Base-by-base conservation (phyloP, 2,888 invertebrate species). In the Acanthopleura granulata region DNA sequence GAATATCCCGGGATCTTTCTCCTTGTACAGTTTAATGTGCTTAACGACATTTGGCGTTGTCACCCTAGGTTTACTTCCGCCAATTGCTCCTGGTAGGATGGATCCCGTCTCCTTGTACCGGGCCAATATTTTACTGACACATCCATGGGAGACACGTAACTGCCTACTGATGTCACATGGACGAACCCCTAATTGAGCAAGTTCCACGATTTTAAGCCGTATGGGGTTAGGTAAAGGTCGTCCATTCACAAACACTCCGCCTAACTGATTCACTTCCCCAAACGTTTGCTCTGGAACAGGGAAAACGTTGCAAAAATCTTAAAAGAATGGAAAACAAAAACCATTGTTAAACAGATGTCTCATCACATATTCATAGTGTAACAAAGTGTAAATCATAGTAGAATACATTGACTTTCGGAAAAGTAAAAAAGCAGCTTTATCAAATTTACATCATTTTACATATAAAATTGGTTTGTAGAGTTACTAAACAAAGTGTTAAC, bases 201-300 rank as follows among this genome's bases (percentile, higher is more conserved):
- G 91, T 88, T 97, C 96, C 27, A 97, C 96, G 84, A 97, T 97
- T 78, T 95, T 92, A 87, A 95, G 91, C 61, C 96, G 93, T 69
- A 96, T 95, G 25, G 94, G 94, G 91, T 96, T 96, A 72, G 97
- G 96, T 78, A 97, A 91, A 18, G 97, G 97, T 77, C 96, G 92
- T 0, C 96, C 97, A 91, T 97, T 97, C 74, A 97, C 96, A 91
- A 96, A 97, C 71, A 96, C 95, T 30, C 96, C 96, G 18, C 96
- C 96, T 76, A 97, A 93, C 91, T 97, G 97, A 92, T 97, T 97
- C 83, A 97, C 96, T 91, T 97, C 97, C 22, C 97, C 97, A 91
- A 97, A 97, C 90, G 96, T 96, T 89, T 96, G 96, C 30, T 75
- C 75, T 75, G 72, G 50, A 72, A 72, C 27, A 57, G 22, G 50